Conservation (phyloP, 2,113 vertebrate species). For the Crotophaga sulcirostris region DNA sequence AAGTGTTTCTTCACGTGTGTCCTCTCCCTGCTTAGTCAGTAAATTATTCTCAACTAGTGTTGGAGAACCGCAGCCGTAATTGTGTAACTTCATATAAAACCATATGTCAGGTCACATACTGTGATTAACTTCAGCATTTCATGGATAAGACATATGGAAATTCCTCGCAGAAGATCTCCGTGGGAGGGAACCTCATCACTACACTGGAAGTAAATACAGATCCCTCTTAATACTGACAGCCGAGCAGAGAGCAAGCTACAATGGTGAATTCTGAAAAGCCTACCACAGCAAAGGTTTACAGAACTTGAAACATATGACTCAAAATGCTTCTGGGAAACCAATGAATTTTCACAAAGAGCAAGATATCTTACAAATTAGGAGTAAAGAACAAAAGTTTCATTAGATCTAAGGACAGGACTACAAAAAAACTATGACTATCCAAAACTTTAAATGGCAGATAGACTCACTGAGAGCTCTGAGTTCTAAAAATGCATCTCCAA, state of each 20-base stretch:
- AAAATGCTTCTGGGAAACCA: not conserved
- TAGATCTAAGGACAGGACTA: not conserved
- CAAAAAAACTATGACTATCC: not conserved
- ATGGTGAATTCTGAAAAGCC: not conserved
- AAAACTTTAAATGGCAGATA: not conserved
- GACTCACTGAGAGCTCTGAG: not conserved
- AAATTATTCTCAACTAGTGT: not conserved
- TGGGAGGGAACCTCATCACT: not conserved
- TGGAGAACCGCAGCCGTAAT: not conserved
- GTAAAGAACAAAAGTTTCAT: not conserved
- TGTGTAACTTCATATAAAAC: not conserved
- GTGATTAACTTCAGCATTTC: not conserved
- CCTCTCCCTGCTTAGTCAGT: not conserved
- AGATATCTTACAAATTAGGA: not conserved
- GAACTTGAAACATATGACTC: not conserved
- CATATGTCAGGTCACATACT: not conserved
- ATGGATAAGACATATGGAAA: not conserved
- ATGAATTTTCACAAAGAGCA: not conserved
- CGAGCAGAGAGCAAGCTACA: not conserved
- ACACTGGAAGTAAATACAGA: not conserved
- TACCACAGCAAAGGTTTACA: not conserved
- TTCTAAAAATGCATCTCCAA: not conserved
- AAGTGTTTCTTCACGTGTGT: not conserved
- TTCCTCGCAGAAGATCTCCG: not conserved
- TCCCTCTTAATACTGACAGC: not conserved